These are phyloP conservation scores for Platycnemis pennipes DNA, from an alignment of 2,888 invertebrate species.

Conservation along the genomic window DNA sequence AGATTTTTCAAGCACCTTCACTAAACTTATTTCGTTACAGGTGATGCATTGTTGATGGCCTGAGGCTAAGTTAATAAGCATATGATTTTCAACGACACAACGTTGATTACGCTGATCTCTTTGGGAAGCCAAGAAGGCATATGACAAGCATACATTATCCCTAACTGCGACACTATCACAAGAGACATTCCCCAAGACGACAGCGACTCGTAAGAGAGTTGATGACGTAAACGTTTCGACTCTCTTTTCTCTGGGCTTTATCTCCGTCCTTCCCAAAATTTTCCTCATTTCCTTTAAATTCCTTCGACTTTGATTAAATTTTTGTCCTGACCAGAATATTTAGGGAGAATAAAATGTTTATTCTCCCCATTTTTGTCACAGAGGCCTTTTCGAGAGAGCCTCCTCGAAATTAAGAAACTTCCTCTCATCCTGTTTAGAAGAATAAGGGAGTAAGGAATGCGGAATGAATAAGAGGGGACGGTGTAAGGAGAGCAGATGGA, in stretches of 20 bases:
- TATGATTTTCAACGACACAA: too few species aligned
- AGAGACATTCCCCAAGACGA: not conserved
- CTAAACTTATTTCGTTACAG: too few species aligned
- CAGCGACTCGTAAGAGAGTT: too few species aligned
- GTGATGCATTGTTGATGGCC: too few species aligned
- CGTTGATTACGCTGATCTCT: not conserved
- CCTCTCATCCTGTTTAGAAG: not conserved
- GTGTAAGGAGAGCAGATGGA: not conserved
- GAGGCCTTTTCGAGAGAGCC: not conserved
- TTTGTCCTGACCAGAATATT: slow-evolving; percentile 11
- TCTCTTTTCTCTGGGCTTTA: not conserved
- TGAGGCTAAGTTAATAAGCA: too few species aligned
- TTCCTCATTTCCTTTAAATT: not conserved
- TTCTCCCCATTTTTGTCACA: not conserved
- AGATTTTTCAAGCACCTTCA: too few species aligned
- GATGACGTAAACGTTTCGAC: not conserved
- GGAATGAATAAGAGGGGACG: not conserved
- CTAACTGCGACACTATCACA: not conserved
- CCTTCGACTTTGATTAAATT: not conserved
- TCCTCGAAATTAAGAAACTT: slow-evolving; percentile 4
- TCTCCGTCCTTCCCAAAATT: not conserved
- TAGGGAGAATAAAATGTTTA: not conserved
- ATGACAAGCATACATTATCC: not conserved
- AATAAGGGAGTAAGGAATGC: not conserved
- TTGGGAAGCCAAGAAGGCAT: not conserved